A percentile compares a stretch with the other conserved stretches of the same genome.
These are phyloP conservation scores for Pogonocichla stellata DNA, from an alignment of 2,113 vertebrate species.

Conservation along the genomic window DNA sequence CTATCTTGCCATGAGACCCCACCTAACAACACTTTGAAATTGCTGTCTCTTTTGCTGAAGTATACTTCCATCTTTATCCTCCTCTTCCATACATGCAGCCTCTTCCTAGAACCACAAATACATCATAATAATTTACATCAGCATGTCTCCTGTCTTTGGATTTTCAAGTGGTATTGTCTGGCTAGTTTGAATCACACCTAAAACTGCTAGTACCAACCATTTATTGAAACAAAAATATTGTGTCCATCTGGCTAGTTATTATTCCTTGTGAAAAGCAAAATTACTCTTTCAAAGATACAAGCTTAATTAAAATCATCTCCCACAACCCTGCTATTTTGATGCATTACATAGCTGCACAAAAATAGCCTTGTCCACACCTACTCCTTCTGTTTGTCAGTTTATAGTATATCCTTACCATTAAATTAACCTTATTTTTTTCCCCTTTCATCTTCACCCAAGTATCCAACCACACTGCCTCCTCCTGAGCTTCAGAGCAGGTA, in stretches of 20 bases:
- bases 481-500: conserved; percentile 48
- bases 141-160: neutral
- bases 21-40: neutral
- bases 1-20: neutral
- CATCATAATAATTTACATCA: neutral
- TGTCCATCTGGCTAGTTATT: neutral
- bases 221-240: neutral
- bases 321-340: neutral
- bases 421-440: conserved; percentile 10
- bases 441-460: conserved; percentile 57
- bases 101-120: neutral
- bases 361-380: conserved; percentile 40
- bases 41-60: neutral
- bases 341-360: conserved; percentile 5
- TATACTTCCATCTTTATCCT: neutral
- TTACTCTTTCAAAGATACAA: conserved; percentile 8
- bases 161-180: neutral
- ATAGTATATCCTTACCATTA: conserved; percentile 29
- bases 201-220: neutral
- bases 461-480: conserved; percentile 24
- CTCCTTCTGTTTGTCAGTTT: conserved; percentile 25
- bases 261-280: neutral
- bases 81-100: neutral
- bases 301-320: conserved; percentile 15
- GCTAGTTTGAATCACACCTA: neutral